These are phyloP conservation scores for Nomada goodeniana DNA, from an alignment of 2,888 invertebrate species.

Conservation along the genomic window DNA sequence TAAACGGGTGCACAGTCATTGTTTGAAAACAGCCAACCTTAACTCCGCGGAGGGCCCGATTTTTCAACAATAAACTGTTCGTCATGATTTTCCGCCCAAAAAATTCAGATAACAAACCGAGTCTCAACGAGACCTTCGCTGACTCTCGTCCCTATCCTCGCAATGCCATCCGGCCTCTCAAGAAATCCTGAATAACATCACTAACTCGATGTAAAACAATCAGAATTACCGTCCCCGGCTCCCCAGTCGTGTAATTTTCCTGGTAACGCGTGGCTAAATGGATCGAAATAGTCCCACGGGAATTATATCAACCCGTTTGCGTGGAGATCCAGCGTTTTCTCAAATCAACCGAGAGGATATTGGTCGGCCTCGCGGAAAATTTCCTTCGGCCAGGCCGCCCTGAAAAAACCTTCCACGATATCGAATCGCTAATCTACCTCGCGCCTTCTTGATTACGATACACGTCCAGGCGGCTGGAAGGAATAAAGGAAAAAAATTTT, in stretches of 20 bases:
- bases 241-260: background rate
- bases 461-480: slow-evolving; percentile 67
- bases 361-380: slow-evolving; percentile 65
- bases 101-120: too few relatives aligned
- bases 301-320: slow-evolving; percentile 41
- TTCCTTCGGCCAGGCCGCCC: slow-evolving; percentile 48
- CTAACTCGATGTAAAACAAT: too few relatives aligned
- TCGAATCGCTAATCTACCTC: slow-evolving; percentile 73
- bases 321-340: slow-evolving; percentile 23
- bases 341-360: slow-evolving; percentile 57
- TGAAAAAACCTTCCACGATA: slow-evolving; percentile 67
- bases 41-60: too few relatives aligned
- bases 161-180: too few relatives aligned
- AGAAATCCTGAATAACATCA: too few relatives aligned
- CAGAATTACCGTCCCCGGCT: background rate
- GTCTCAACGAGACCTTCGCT: too few relatives aligned
- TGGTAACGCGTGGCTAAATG: background rate
- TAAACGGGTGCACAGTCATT: background rate
- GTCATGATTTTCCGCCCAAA: too few relatives aligned
- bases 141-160: too few relatives aligned
- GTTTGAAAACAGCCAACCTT: background rate
- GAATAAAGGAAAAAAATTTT: slow-evolving; percentile 68
- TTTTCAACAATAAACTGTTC: too few relatives aligned
- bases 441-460: slow-evolving; percentile 73
- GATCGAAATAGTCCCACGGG: background rate